Conservation (phyloP, 2,888 invertebrate species). For the Adelphocoris suturalis region DNA sequence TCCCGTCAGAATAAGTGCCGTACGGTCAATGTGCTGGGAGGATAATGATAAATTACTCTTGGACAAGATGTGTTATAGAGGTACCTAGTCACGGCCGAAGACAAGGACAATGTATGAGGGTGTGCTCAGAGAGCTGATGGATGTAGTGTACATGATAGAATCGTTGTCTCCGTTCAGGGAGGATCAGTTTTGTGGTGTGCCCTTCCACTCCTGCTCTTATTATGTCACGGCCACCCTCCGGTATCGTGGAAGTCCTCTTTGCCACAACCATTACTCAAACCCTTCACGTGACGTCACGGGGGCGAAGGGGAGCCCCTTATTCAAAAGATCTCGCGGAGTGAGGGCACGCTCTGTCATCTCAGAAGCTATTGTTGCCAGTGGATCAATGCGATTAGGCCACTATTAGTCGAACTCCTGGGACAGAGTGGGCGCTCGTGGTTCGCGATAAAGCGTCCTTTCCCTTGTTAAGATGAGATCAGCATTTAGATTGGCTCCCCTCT, state of each 20-base stretch:
- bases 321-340: background rate
- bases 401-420: slow-evolving; percentile 12
- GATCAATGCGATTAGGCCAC: slow-evolving; percentile 53
- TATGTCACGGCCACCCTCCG: background rate
- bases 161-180: slow-evolving; percentile 8
- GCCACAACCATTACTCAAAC: slow-evolving; percentile 55
- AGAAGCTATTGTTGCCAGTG: slow-evolving; percentile 40
- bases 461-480: slow-evolving; percentile 58
- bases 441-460: slow-evolving; percentile 36
- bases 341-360: slow-evolving; percentile 24
- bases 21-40: too few relatives aligned
- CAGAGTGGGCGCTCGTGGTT: slow-evolving; percentile 10
- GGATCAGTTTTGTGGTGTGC: slow-evolving; percentile 37
- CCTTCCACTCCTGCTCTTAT: background rate
- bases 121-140: background rate
- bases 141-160: background rate
- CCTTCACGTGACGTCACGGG: slow-evolving; percentile 37
- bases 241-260: slow-evolving; percentile 34
- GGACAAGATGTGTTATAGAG: too few relatives aligned
- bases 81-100: too few relatives aligned
- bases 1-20: too few relatives aligned
- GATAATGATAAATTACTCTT: too few relatives aligned
- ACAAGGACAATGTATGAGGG: too few relatives aligned
- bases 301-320: background rate
- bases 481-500: slow-evolving; percentile 47